Conservation (phyloP, 2,113 vertebrate genomes). For the Proterorhinus semilunaris region DNA sequence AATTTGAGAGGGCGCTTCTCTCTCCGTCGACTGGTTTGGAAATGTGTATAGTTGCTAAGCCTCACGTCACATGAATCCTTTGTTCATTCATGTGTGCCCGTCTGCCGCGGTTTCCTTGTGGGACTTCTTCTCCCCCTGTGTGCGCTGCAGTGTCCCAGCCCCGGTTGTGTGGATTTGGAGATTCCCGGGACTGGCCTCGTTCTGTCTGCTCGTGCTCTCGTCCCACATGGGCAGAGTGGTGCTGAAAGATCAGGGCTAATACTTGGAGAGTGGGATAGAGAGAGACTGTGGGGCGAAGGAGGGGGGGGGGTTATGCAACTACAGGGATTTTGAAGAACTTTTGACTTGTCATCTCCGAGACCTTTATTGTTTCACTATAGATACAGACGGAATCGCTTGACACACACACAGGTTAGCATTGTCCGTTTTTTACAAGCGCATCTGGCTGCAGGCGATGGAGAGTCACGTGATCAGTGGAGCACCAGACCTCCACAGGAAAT, state of each 20-base stretch:
- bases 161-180: not conserved
- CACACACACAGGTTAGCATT: not conserved
- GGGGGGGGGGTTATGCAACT: not conserved
- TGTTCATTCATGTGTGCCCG: not conserved
- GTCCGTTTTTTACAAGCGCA: too few species aligned
- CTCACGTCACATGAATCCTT: not conserved
- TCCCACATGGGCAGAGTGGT: conserved; percentile 41
- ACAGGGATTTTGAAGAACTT: conserved; percentile 17
- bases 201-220: conserved; percentile 56
- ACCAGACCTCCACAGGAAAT: too few species aligned
- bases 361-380: not conserved
- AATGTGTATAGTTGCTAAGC: not conserved
- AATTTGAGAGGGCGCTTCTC: not conserved
- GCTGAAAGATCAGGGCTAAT: conserved; percentile 57
- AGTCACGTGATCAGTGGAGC: too few species aligned
- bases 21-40: not conserved
- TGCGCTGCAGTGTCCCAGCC: not conserved
- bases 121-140: not conserved
- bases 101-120: not conserved
- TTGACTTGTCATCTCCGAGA: conserved; percentile 36
- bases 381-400: too few species aligned
- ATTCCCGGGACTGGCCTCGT: conserved; percentile 45
- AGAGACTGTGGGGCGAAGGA: not conserved
- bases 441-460: too few species aligned
- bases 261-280: conserved; percentile 22